phyloP scores from a whole-genome alignment of 2,888 invertebrate genomes.

The Lepidocyrtinus sp. region DNA sequence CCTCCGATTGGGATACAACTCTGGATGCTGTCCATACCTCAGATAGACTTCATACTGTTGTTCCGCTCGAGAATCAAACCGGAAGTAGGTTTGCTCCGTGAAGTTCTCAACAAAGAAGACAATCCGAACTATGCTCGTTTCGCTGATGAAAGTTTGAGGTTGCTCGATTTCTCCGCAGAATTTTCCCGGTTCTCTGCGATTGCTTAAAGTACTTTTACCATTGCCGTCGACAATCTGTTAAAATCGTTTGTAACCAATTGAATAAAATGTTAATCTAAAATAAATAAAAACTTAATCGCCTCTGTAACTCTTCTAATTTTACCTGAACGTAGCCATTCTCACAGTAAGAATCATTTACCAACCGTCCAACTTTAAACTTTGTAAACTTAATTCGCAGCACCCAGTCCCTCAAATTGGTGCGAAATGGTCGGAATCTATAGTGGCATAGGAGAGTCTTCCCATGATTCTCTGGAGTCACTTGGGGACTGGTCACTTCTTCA shows the following conservation, averaged over 20 bases:
- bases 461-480: conserved; percentile 85
- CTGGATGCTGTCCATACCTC: conserved; percentile 94
- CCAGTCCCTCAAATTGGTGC: conserved; percentile 91
- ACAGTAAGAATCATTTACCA: conserved; percentile 90
- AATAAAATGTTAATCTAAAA: conserved; percentile 3
- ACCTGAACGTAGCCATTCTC: conserved; percentile 93
- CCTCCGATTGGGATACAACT: conserved; percentile 90
- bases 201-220: conserved; percentile 89
- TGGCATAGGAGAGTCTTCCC: conserved; percentile 87
- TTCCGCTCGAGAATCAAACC: conserved; percentile 89
- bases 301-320: conserved; percentile 64
- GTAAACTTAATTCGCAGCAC: conserved; percentile 90
- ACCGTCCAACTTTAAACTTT: conserved; percentile 91
- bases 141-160: conserved; percentile 94
- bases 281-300: neutral
- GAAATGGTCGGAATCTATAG: conserved; percentile 90
- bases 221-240: conserved; percentile 90
- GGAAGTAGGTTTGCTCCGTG: conserved; percentile 92
- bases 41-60: conserved; percentile 92
- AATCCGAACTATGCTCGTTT: conserved; percentile 93
- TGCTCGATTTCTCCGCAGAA: conserved; percentile 96
- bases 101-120: conserved; percentile 94
- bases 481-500: conserved; percentile 91
- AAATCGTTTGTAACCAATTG: neutral
- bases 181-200: conserved; percentile 89